Conservation (phyloP, 2,888 invertebrate genomes). For the Amphiduros pacificus region DNA sequence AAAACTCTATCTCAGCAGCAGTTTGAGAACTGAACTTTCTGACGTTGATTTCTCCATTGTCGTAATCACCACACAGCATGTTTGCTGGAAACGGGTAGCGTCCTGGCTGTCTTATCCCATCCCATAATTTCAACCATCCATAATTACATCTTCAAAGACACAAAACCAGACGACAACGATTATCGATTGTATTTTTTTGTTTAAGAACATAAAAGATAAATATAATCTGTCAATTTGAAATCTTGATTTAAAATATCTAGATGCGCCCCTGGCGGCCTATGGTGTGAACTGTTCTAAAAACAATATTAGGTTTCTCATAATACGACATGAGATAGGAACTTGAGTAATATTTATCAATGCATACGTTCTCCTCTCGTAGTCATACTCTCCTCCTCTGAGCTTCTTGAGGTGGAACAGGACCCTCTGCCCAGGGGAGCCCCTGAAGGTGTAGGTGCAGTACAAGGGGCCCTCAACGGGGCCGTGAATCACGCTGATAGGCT, state of each 20-base stretch:
- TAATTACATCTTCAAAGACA: constrained; percentile 15
- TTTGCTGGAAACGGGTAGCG: constrained; percentile 22
- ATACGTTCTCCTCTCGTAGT: constrained; percentile 2
- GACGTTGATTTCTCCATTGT: constrained; percentile 13
- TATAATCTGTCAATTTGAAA: background rate
- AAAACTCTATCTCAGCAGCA: constrained; percentile 12
- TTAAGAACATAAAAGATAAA: too few relatives aligned
- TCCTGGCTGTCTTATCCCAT: constrained; percentile 20
- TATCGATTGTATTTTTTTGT: background rate
- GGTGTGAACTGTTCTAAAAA: too few relatives aligned
- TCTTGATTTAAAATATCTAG: background rate
- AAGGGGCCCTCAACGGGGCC: background rate
- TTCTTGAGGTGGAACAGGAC: constrained; percentile 15
- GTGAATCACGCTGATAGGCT: constrained; percentile 3
- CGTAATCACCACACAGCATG: constrained; percentile 21
- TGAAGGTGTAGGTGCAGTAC: constrained; percentile 19
- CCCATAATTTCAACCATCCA: constrained; percentile 22
- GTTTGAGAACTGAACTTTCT: constrained; percentile 7
- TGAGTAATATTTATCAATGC: too few relatives aligned
- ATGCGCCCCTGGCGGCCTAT: background rate
- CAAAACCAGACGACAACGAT: background rate
- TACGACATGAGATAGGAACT: too few relatives aligned
- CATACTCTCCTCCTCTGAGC: constrained; percentile 11
- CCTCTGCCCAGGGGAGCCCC: constrained; percentile 16
- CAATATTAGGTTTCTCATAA: too few relatives aligned